These are phyloP conservation scores for Acleris cristana DNA, from an alignment of 2,888 invertebrate genomes.

Conservation along the genomic window DNA sequence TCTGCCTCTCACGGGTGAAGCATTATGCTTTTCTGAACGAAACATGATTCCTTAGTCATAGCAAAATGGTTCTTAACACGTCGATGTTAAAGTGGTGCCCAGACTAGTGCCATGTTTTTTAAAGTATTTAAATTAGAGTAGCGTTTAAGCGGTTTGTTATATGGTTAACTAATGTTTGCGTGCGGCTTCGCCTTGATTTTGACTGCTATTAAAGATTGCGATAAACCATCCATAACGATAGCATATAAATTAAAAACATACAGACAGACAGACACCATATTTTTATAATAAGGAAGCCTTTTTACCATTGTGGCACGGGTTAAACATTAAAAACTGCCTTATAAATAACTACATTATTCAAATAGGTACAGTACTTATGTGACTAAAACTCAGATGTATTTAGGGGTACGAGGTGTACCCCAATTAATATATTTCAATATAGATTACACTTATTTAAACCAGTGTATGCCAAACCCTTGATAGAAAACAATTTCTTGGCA, in stretches of 20 bases:
- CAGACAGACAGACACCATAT: too few relatives aligned
- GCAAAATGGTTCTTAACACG: neutral
- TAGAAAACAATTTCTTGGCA: too few relatives aligned
- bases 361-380: too few relatives aligned
- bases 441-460: neutral
- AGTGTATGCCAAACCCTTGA: too few relatives aligned
- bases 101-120: slow-evolving; percentile 37
- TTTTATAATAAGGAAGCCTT: too few relatives aligned
- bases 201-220: neutral
- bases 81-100: neutral
- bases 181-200: neutral
- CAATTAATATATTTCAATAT: too few relatives aligned
- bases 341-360: too few relatives aligned
- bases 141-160: slow-evolving; percentile 60
- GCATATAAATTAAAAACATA: too few relatives aligned
- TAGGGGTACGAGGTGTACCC: too few relatives aligned
- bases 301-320: too few relatives aligned
- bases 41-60: slow-evolving; percentile 7
- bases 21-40: neutral
- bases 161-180: neutral
- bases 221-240: neutral
- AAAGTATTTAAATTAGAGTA: slow-evolving; percentile 63
- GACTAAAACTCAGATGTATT: too few relatives aligned
- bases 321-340: too few relatives aligned
- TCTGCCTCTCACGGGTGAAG: slow-evolving; percentile 22